Conservation (phyloP, 1,140 invertebrate species). For the Cydia strobilella region DNA sequence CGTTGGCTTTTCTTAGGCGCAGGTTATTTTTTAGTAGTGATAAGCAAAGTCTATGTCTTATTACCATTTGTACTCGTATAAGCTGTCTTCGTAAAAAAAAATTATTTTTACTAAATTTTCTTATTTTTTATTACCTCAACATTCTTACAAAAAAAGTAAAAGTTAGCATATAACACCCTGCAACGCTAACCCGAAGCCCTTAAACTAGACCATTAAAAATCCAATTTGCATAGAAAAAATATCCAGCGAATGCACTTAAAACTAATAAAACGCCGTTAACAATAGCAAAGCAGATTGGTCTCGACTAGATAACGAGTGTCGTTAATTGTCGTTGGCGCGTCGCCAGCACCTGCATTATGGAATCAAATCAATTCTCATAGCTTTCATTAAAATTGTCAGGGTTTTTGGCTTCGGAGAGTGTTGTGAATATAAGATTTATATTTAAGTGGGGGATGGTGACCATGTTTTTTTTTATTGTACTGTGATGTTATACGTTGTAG, state of each 20-base stretch:
- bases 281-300: constrained; percentile 18
- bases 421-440: constrained; percentile 1
- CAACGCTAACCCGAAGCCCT: neutral
- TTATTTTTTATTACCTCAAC: too few species aligned
- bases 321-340: constrained; percentile 3
- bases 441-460: neutral
- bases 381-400: constrained; percentile 5
- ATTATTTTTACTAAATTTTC: too few species aligned
- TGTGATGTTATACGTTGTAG: neutral
- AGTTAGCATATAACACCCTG: neutral
- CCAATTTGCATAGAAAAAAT: constrained; percentile 21
- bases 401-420: neutral
- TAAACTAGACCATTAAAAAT: constrained; percentile 10
- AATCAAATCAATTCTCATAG: constrained; percentile 23
- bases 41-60: too few species aligned
- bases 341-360: constrained; percentile 30
- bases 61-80: too few species aligned
- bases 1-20: too few species aligned
- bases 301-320: constrained; percentile 22
- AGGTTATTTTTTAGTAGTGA: too few species aligned
- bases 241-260: constrained; percentile 17
- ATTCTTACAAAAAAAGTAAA: neutral
- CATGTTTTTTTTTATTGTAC: neutral
- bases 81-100: too few species aligned
- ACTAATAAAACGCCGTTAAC: constrained; percentile 26